Evolutionary conservation across 1,140 invertebrate genomes (phyloP).

Genomic region (Aplysia californica): DNA sequence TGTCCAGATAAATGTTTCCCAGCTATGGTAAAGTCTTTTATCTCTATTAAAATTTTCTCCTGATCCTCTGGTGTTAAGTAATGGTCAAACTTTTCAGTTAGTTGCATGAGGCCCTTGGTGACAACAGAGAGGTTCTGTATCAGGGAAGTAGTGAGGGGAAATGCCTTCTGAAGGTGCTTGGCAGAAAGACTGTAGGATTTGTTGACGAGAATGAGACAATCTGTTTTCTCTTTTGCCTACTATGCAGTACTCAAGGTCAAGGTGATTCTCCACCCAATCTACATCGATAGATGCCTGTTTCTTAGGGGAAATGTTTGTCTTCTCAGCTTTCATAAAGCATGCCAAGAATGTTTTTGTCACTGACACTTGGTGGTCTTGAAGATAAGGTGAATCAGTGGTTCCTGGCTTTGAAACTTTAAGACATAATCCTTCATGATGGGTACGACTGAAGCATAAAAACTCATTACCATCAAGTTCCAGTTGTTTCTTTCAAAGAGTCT

Average conservation of each 20-base stretch:
- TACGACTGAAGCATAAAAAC: too few relatives aligned
- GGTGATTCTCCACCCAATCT: not conserved
- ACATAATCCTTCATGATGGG: conserved; percentile 25
- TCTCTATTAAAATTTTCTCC: too few relatives aligned
- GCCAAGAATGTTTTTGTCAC: conserved; percentile 18
- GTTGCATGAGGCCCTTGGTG: too few relatives aligned
- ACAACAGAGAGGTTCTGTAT: too few relatives aligned
- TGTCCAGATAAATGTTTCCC: too few relatives aligned
- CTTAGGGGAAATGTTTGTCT: not conserved
- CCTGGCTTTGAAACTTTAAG: conserved; percentile 19
- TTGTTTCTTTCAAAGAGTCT: conserved; percentile 18
- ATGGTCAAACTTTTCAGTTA: too few relatives aligned
- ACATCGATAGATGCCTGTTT: not conserved
- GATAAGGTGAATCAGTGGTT: conserved; percentile 28
- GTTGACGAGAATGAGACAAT: not conserved
- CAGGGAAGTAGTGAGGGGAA: too few relatives aligned
- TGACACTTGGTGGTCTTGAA: conserved; percentile 27
- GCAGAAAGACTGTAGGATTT: not conserved
- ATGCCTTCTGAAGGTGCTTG: not conserved
- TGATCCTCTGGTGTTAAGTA: too few relatives aligned
- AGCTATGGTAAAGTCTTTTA: too few relatives aligned
- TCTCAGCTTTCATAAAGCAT: conserved; percentile 29
- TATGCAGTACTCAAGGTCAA: not conserved
- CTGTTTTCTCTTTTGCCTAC: not conserved
- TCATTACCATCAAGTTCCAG: conserved; percentile 7